Conservation (phyloP, 2,888 invertebrate species). For the Gryllus longicercus region DNA sequence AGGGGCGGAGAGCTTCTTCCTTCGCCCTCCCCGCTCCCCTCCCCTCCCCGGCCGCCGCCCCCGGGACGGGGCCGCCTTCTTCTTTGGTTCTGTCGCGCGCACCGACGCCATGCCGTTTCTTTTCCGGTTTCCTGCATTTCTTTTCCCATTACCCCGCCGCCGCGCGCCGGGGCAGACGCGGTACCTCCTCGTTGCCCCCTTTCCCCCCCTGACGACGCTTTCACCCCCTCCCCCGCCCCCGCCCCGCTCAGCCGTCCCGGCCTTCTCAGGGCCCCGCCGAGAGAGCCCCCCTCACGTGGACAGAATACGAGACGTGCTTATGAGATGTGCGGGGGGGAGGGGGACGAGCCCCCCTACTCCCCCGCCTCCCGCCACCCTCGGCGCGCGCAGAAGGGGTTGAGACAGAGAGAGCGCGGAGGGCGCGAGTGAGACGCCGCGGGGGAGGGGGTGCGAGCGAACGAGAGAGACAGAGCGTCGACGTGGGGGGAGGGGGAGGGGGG, state of each 20-base stretch:
- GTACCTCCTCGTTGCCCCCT: background rate
- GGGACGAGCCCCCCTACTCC: background rate
- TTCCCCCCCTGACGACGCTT: background rate
- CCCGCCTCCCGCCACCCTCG: background rate
- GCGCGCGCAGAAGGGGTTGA: background rate
- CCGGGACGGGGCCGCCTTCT: background rate
- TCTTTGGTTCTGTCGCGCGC: conserved; percentile 4
- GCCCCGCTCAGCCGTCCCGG: background rate
- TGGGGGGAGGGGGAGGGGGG: background rate
- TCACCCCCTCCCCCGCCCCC: background rate
- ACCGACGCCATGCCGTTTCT: conserved; percentile 10
- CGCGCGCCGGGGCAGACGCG: background rate
- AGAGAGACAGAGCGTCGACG: background rate
- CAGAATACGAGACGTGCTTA: conserved; percentile 11
- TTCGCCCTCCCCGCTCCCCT: background rate
- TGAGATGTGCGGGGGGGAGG: background rate
- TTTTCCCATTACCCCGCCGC: background rate
- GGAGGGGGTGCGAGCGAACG: background rate
- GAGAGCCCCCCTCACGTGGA: background rate
- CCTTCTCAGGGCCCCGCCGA: background rate
- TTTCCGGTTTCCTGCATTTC: conserved; percentile 17
- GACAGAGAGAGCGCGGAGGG: background rate
- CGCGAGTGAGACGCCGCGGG: background rate
- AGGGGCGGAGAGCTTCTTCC: background rate
- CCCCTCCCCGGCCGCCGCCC: too few species aligned